phyloP scores from a whole-genome alignment of 2,113 vertebrate genomes.

The Hydrolagus affinis region DNA sequence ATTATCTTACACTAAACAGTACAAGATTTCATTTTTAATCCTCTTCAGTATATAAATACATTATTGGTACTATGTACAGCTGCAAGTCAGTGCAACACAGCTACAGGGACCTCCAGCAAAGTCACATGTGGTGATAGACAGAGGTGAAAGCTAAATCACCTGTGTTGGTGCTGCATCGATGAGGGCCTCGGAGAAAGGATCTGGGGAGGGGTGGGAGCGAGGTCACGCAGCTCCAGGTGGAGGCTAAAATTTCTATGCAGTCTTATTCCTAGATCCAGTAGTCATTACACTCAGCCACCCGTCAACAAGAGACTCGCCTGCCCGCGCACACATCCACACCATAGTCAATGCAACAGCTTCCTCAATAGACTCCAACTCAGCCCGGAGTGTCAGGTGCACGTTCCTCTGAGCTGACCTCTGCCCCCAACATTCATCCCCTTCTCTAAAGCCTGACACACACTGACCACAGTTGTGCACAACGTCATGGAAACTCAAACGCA shows the following conservation, averaged over 20 bases:
- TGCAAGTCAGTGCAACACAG: constrained; percentile 52
- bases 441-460: not conserved
- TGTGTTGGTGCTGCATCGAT: constrained; percentile 15
- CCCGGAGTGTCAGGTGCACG: not conserved
- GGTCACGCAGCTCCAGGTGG: no score
- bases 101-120: constrained; percentile 36
- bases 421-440: not conserved
- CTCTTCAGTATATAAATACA: constrained; percentile 52
- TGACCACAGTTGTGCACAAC: not conserved
- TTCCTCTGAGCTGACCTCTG: not conserved
- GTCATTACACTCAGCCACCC: no score
- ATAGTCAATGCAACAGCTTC: no score
- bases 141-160: constrained; percentile 1
- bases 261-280: no score
- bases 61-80: constrained; percentile 50
- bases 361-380: not conserved
- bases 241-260: no score
- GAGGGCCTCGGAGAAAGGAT: not conserved
- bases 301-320: no score
- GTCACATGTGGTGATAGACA: constrained; percentile 23
- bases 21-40: constrained; percentile 44
- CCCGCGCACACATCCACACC: no score
- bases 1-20: constrained; percentile 37
- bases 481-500: not conserved
- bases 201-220: not conserved